Evolutionary conservation across 2,113 vertebrate species (phyloP).

Genomic region (Pseudolaguvia tuberculata): DNA sequence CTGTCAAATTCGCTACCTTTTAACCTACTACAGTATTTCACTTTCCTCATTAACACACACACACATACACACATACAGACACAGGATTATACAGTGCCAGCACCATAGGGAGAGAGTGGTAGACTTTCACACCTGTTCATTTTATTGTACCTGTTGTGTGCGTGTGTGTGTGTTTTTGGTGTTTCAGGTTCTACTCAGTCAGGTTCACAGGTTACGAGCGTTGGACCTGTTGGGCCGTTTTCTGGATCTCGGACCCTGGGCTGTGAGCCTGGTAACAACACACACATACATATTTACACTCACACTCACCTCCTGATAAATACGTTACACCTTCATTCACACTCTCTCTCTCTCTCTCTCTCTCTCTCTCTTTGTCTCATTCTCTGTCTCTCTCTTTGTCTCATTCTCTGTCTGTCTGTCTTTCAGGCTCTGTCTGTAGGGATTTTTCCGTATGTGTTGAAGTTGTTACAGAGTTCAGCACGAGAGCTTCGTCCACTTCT

Average conservation of each 20-base stretch:
- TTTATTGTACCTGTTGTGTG: conserved; percentile 21
- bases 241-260: conserved; percentile 96
- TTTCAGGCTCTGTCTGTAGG: conserved; percentile 89
- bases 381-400: conserved; percentile 5
- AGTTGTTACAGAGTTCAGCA: conserved; percentile 95
- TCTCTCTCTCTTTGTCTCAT: not conserved
- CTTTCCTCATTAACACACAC: not conserved
- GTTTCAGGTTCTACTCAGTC: conserved; percentile 92
- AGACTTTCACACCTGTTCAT: conserved; percentile 56
- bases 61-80: conserved; percentile 29
- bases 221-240: conserved; percentile 90
- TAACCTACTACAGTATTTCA: not conserved
- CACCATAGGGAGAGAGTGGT: no score
- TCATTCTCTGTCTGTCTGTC: conserved; percentile 40
- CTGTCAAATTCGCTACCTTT: no score
- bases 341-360: not conserved
- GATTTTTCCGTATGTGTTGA: conserved; percentile 95
- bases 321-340: not conserved
- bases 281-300: not conserved
- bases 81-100: conserved; percentile 28
- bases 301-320: not conserved
- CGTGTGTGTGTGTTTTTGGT: conserved; percentile 30
- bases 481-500: conserved; percentile 90
- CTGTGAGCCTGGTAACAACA: conserved; percentile 84
- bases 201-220: conserved; percentile 91